Conservation (phyloP, 2,113 vertebrate species). For the Polyodon spathula region DNA sequence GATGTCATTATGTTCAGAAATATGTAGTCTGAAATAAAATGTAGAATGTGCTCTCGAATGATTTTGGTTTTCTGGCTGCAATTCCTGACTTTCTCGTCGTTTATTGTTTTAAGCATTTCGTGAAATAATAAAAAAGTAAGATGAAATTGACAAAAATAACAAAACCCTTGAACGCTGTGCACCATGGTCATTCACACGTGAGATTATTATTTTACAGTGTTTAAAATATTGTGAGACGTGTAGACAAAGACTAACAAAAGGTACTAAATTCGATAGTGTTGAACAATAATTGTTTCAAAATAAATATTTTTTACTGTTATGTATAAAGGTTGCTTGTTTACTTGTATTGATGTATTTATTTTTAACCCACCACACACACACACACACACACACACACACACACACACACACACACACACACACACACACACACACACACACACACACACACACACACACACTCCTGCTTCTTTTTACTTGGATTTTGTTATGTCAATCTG, state of each 20-base stretch:
- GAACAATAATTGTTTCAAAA: slow-evolving; percentile 36
- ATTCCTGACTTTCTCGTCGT: not conserved
- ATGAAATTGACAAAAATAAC: too few relatives aligned
- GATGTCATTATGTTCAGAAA: slow-evolving; percentile 97
- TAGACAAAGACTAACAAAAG: too few relatives aligned
- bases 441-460: not conserved
- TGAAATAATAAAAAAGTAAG: too few relatives aligned
- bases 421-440: not conserved
- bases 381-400: not conserved
- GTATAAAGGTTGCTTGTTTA: slow-evolving; percentile 6
- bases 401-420: not conserved
- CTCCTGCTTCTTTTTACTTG: too few relatives aligned
- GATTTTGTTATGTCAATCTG: too few relatives aligned
- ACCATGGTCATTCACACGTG: too few relatives aligned
- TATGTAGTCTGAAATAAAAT: slow-evolving; percentile 94
- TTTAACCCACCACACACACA: not conserved
- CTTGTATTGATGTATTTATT: too few relatives aligned
- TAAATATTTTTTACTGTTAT: slow-evolving; percentile 43
- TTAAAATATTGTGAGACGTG: too few relatives aligned
- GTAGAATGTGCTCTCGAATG: slow-evolving; percentile 64
- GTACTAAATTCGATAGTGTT: slow-evolving; percentile 1
- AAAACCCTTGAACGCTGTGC: too few relatives aligned
- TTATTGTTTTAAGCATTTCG: slow-evolving; percentile 1
- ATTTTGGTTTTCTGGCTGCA: slow-evolving; percentile 19
- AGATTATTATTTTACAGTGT: too few relatives aligned